Evolutionary conservation across 2,888 invertebrate genomes (phyloP), one percentile per base, ranked within the genome.

Genomic region (Nomada fucata): DNA sequence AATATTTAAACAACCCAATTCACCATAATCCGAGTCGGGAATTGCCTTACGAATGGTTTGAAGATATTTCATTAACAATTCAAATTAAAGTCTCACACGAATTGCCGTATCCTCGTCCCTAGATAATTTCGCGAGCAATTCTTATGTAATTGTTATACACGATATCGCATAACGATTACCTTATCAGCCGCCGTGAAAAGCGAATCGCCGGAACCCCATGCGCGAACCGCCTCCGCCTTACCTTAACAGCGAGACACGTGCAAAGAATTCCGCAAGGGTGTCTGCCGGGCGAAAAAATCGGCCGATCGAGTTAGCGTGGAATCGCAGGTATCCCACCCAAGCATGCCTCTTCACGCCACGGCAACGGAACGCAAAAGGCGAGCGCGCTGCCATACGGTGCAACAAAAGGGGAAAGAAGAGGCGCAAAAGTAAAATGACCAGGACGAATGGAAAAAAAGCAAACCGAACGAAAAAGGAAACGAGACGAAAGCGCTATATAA

Each of bases 291-390:
- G 4, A 36, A 13, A n/a, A 44, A 15, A 67, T 15, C 47, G 73
- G 29, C 57, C 18, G 73, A 73, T 73, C 73, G 73, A 67, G 73
- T 73, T 73, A 73, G 64, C 67, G 53, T 55, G 67, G 73, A 67
- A 73, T 59, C 55, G 47, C 67, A 57, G 57, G 65, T 73, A 72
- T 72, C 71, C 42, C 64, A 10, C 10, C 18, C 47, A 11, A 2
- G 13, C 26, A 18, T 13, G 44, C n/a, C 36, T 10, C n/a, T 13
- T 26, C n/a, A 23, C 26, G 36, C 18, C 23, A 26, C 11, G 53
- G 60, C 42, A 20, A 60, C 60, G n/a, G 60, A 42, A n/a, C 36
- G 36, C 36, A 36, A 36, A 7, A 36, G 36, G 7, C 36, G 1
- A 36, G 36, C 36, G 36, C 7, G 7, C 7, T 36, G 36, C 36